Base-by-base conservation (phyloP, 2,888 invertebrate species). In the Epirrita christyi region DNA sequence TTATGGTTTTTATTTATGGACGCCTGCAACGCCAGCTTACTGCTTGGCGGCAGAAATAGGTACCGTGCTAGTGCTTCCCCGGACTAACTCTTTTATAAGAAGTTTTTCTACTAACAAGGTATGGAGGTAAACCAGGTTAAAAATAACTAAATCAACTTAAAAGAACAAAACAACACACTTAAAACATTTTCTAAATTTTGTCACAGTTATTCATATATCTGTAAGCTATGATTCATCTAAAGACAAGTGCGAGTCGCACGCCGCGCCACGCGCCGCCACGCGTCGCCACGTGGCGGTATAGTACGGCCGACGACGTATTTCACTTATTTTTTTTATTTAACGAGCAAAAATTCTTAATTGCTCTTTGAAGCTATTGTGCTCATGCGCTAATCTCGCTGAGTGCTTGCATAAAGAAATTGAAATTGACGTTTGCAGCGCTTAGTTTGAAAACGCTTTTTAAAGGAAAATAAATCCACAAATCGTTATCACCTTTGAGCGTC, bases 291-390 rank as follows among this genome's bases (percentile, higher is more conserved):
- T 57, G 68, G 46, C 57, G 10, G 36, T 28, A n/a, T n/a, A n/a
- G n/a, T n/a, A n/a, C n/a, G n/a, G 38, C 44, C 9, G 15, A 67
- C 63, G 71, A 28, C 27, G 28, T 50, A 70, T 71, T 73, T 65
- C 71, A 71, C 73, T 63, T 74, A 73, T 77, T 80, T 74, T n/a
- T n/a, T 77, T 71, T 70, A 68, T 70, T 67, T 80, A 84, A 86
- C 78, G 80, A 81, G 80, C 75, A 81, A 83, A 82, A 86, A 85
- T 80, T 70, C 76, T 76, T 87, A 87, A 88, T 88, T 86, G 84
- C 81, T 47, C 66, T 76, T 73, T 70, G 67, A 71, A 70, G 64
- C 67, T 68, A 71, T 78, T 80, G 76, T 76, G 66, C 59, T 65
- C 53, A 68, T 69, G 69, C 67, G 54, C 61, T 86, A 82, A 86